A percentile compares a stretch with the other conserved stretches of the same genome.
Evolutionary conservation across 2,888 invertebrate genomes (phyloP).

Genomic region (Augochlorella aurata): DNA sequence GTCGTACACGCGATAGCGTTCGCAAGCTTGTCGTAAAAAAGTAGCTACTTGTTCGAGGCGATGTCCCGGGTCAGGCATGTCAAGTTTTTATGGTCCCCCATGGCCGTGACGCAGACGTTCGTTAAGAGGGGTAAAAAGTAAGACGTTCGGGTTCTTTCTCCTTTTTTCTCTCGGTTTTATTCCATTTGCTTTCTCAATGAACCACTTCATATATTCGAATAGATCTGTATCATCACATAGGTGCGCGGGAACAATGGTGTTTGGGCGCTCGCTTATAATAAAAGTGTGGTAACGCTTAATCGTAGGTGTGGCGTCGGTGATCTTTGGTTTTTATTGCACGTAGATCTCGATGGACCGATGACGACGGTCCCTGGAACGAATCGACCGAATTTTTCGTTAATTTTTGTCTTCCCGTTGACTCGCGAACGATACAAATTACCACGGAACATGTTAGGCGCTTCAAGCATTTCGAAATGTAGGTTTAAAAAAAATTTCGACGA

Average conservation of each 20-base stretch:
- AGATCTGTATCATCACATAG: conserved; percentile 47
- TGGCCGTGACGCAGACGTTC: conserved; percentile 28
- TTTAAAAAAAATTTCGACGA: not conserved
- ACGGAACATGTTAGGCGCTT: not conserved
- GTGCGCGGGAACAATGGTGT: conserved; percentile 51
- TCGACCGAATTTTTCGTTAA: not conserved
- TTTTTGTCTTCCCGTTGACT: not conserved
- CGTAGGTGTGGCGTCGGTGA: conserved; percentile 23
- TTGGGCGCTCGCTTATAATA: conserved; percentile 40
- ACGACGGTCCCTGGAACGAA: not conserved
- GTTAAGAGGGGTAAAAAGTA: conserved; percentile 30
- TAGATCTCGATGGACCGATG: conserved; percentile 18
- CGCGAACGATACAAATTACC: not conserved
- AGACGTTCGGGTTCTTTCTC: conserved; percentile 9
- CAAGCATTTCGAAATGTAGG: not conserved
- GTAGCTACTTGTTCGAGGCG: conserved; percentile 42
- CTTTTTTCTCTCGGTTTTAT: conserved; percentile 12
- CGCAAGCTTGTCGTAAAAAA: conserved; percentile 27
- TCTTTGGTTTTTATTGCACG: conserved; percentile 50
- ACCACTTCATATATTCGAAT: conserved; percentile 57
- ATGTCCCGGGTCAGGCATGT: conserved; percentile 42
- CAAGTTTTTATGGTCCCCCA: conserved; percentile 46
- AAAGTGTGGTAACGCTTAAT: conserved; percentile 48
- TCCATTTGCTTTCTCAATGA: conserved; percentile 36
- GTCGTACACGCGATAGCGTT: not conserved